Conservation (phyloP, 2,888 invertebrate species). For the Lomographa bimaculata region DNA sequence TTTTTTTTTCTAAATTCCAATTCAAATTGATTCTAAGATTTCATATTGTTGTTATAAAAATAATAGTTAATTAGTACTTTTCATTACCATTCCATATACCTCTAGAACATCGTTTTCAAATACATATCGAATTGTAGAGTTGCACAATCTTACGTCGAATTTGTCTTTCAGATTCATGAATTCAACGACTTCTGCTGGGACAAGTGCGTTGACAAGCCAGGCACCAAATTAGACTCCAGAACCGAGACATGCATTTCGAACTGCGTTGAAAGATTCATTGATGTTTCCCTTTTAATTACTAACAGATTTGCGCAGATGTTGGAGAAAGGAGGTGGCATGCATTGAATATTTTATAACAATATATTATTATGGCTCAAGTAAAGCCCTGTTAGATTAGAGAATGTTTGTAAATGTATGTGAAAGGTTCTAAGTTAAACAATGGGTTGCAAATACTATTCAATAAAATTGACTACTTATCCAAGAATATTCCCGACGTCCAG, state of each 20-base stretch:
- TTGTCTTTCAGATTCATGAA: conserved; percentile 89
- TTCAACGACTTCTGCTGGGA: conserved; percentile 98
- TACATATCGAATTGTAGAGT: too few species aligned
- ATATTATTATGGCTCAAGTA: neutral
- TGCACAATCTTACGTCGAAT: conserved; percentile 11
- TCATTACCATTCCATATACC: too few species aligned
- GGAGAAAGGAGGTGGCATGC: conserved; percentile 88
- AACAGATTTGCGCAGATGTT: conserved; percentile 94
- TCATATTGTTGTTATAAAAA: too few species aligned
- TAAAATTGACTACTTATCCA: too few species aligned
- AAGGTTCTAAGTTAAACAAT: too few species aligned
- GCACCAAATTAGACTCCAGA: conserved; percentile 92
- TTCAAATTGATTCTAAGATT: too few species aligned
- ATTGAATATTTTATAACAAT: conserved; percentile 46
- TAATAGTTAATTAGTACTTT: too few species aligned
- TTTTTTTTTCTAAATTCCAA: too few species aligned
- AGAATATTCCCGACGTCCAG: too few species aligned
- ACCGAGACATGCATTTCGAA: conserved; percentile 96
- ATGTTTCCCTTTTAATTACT: conserved; percentile 94
- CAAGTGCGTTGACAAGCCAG: conserved; percentile 96
- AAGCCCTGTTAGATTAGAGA: conserved; percentile 5
- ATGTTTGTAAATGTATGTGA: conserved; percentile 1
- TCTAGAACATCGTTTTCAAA: too few species aligned
- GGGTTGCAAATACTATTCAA: too few species aligned
- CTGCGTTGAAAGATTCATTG: conserved; percentile 97